Conservation (phyloP, 2,888 invertebrate species). For the Prosopocoilus inquinatus region DNA sequence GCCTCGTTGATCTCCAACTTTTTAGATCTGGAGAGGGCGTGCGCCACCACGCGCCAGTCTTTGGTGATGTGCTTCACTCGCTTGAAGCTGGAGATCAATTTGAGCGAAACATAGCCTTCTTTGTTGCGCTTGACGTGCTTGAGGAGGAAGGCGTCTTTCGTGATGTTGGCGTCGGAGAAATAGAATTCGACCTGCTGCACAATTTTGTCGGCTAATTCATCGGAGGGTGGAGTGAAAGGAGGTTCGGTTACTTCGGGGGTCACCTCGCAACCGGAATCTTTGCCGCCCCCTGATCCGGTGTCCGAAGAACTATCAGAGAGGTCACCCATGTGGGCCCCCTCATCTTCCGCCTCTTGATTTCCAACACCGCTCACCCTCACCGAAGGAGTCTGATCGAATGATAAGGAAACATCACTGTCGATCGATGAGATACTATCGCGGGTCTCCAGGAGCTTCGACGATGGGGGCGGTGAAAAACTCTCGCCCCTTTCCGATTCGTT, state of each 20-base stretch:
- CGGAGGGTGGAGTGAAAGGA: slow-evolving; percentile 68
- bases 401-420: slow-evolving; percentile 60
- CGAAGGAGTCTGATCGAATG: slow-evolving; percentile 50
- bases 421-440: slow-evolving; percentile 62
- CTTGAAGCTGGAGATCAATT: slow-evolving; percentile 92
- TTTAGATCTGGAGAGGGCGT: slow-evolving; percentile 73
- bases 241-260: slow-evolving; percentile 57
- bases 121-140: slow-evolving; percentile 95
- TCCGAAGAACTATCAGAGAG: slow-evolving; percentile 67
- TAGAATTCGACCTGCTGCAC: slow-evolving; percentile 91
- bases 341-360: slow-evolving; percentile 52
- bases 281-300: slow-evolving; percentile 60
- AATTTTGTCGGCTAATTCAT: slow-evolving; percentile 75
- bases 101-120: slow-evolving; percentile 92
- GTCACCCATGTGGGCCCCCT: slow-evolving; percentile 61
- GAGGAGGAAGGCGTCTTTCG: slow-evolving; percentile 91
- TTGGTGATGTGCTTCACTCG: slow-evolving; percentile 91
- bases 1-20: slow-evolving; percentile 86
- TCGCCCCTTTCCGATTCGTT: slow-evolving; percentile 39
- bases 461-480: slow-evolving; percentile 42
- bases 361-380: slow-evolving; percentile 10
- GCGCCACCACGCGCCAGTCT: slow-evolving; percentile 91
- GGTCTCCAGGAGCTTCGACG: slow-evolving; percentile 56
- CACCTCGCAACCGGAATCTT: slow-evolving; percentile 69
- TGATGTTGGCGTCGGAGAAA: slow-evolving; percentile 92